Evolutionary conservation across 2,113 vertebrate species (phyloP).

Genomic region (Gymnogyps californianus): DNA sequence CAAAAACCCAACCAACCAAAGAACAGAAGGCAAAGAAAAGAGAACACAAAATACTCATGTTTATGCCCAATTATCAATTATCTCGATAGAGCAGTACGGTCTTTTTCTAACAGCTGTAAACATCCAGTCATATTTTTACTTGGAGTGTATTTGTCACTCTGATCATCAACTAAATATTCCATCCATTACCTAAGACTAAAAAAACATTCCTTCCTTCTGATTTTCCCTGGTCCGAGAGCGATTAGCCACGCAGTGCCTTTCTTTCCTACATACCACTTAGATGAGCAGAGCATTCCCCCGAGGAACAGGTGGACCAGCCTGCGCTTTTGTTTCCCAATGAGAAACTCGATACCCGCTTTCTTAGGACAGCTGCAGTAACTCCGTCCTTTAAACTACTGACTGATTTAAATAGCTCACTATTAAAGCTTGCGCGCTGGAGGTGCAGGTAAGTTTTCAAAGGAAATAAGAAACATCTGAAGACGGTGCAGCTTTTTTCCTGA

Average conservation of each 20-base stretch:
- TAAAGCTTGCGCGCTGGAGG: background rate
- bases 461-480: background rate
- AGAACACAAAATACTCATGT: background rate
- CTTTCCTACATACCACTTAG: conserved; percentile 3
- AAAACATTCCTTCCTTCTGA: background rate
- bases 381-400: background rate
- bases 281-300: conserved; percentile 21
- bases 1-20: background rate
- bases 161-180: background rate
- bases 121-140: background rate
- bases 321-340: conserved; percentile 17
- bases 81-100: background rate
- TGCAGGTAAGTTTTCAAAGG: background rate
- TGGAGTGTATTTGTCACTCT: background rate
- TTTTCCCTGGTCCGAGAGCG: background rate
- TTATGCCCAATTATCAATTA: background rate
- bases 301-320: conserved; percentile 34
- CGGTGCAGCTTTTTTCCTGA: background rate
- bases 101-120: background rate
- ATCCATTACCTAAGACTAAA: background rate
- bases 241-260: background rate
- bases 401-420: background rate
- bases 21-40: background rate
- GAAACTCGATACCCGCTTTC: background rate
- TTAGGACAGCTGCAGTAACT: conserved; percentile 14